Evolutionary conservation across 2,113 vertebrate genomes (phyloP).

Genomic region (Eulemur rufifrons): DNA sequence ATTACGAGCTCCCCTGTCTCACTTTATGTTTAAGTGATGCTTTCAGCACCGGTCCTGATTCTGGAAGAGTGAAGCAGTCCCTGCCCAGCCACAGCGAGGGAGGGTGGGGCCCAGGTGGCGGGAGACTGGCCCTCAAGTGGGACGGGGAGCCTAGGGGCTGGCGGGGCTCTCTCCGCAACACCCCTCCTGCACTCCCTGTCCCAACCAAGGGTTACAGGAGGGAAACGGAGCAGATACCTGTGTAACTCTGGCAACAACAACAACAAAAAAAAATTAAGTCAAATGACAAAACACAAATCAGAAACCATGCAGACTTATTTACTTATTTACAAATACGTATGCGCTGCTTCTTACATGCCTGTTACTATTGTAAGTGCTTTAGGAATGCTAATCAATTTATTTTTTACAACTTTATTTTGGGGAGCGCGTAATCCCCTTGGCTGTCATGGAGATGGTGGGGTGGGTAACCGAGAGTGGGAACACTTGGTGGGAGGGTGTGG

Average conservation of each 20-base stretch:
- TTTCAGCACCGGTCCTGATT: slow-evolving; percentile 51
- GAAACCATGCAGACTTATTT: accelerated
- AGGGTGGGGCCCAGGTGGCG: not conserved
- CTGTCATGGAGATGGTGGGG: not conserved
- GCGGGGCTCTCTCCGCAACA: not conserved
- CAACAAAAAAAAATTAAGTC: no score
- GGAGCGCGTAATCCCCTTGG: no score
- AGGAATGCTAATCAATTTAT: not conserved
- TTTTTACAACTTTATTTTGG: not conserved
- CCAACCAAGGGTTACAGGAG: accelerated
- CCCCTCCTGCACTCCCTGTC: accelerated
- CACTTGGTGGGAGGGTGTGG: accelerated
- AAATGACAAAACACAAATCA: not conserved
- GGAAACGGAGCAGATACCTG: accelerated
- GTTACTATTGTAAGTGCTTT: not conserved
- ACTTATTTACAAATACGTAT: not conserved
- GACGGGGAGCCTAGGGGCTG: not conserved
- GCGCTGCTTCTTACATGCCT: accelerated
- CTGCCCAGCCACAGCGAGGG: slow-evolving; percentile 2
- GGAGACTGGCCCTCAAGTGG: not conserved
- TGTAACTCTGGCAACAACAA: not conserved
- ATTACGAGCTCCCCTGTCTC: slow-evolving; percentile 75
- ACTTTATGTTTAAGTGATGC: not conserved
- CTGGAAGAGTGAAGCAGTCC: not conserved
- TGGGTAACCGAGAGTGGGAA: accelerated